These are phyloP conservation scores for Acanthosepion esculentum DNA, from an alignment of 2,888 invertebrate species.

Conservation along the genomic window DNA sequence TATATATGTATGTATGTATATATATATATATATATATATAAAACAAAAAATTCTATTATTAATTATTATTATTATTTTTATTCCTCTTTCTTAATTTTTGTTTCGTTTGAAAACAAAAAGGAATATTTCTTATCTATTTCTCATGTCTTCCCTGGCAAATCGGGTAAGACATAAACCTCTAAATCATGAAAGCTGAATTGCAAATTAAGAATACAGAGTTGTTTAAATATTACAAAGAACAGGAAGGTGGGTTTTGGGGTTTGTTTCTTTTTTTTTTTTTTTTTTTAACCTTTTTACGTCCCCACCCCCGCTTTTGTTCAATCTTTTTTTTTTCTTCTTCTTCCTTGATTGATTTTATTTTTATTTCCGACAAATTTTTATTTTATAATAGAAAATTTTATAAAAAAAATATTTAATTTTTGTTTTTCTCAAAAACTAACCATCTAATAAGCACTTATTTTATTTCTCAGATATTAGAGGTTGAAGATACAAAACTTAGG, in stretches of 20 bases:
- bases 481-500: no score
- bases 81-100: background rate
- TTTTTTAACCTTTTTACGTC: background rate
- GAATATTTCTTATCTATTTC: background rate
- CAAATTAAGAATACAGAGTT: background rate
- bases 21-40: conserved; percentile 42
- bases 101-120: background rate
- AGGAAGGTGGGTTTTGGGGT: conserved; percentile 5
- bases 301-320: background rate
- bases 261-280: background rate
- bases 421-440: background rate
- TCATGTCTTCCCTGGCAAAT: background rate
- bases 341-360: background rate
- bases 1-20: background rate
- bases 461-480: background rate
- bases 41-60: background rate
- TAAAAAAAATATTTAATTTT: background rate
- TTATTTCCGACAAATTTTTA: background rate
- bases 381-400: background rate
- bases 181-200: background rate
- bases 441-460: background rate
- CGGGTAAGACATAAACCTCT: background rate
- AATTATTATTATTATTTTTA: background rate
- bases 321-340: background rate
- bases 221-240: background rate